Conservation (phyloP, 2,888 invertebrate genomes). For the Blastobasis adustella region DNA sequence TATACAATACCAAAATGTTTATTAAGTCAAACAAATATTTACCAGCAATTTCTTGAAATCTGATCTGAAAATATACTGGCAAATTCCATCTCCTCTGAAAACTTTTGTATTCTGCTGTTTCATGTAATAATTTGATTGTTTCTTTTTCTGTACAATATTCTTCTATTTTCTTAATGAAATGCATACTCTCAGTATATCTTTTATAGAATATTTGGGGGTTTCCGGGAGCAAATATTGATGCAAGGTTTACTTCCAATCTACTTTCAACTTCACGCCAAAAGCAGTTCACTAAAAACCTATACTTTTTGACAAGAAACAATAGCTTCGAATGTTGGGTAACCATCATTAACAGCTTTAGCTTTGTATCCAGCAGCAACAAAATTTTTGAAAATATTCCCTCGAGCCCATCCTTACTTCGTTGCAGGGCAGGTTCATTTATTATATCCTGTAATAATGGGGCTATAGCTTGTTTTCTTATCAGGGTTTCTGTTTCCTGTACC, state of each 20-base stretch:
- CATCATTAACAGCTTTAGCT: slow-evolving; percentile 74
- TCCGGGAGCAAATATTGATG: slow-evolving; percentile 92
- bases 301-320: slow-evolving; percentile 51
- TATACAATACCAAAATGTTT: too few species aligned
- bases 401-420: slow-evolving; percentile 77
- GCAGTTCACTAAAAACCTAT: slow-evolving; percentile 81
- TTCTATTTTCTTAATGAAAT: slow-evolving; percentile 84
- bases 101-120: slow-evolving; percentile 82
- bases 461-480: slow-evolving; percentile 81
- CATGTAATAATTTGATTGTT: slow-evolving; percentile 74
- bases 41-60: slow-evolving; percentile 95
- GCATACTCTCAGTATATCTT: slow-evolving; percentile 85
- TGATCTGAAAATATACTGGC: slow-evolving; percentile 96
- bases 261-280: slow-evolving; percentile 91
- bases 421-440: slow-evolving; percentile 80
- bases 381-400: slow-evolving; percentile 82
- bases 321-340: slow-evolving; percentile 70
- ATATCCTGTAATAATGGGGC: slow-evolving; percentile 79
- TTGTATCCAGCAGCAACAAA: slow-evolving; percentile 80
- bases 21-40: slow-evolving; percentile 12
- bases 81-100: slow-evolving; percentile 94
- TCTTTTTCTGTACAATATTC: slow-evolving; percentile 75
- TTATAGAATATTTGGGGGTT: slow-evolving; percentile 91
- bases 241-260: slow-evolving; percentile 85
- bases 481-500: slow-evolving; percentile 80